Percentiles rank a stretch among this genome's conserved stretches.
Conservation (phyloP, 2,888 invertebrate species). For the Sarcophaga caerulescens region DNA sequence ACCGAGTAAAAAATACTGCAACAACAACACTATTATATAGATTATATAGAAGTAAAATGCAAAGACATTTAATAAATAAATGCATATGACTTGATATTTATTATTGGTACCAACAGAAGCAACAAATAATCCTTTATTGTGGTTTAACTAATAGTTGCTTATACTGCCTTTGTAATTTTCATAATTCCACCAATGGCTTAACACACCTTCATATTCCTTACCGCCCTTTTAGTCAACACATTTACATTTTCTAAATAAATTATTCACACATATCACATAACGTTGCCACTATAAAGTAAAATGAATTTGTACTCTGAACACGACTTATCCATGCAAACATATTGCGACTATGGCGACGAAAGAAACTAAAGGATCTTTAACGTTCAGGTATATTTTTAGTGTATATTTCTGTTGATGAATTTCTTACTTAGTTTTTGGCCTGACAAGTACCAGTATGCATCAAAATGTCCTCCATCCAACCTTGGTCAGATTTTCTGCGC, state of each 20-base stretch:
- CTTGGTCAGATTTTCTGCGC: too few species aligned
- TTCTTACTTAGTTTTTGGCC: too few species aligned
- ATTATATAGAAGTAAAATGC: constrained; percentile 5
- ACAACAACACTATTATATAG: too few species aligned
- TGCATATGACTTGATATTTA: constrained; percentile 30
- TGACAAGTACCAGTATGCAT: too few species aligned
- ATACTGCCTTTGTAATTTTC: neutral
- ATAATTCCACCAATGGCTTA: neutral
- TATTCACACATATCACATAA: constrained; percentile 46
- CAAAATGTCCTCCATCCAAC: too few species aligned
- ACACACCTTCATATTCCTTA: neutral
- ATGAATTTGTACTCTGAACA: constrained; percentile 46
- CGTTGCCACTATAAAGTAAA: neutral
- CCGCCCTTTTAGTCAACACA: constrained; percentile 8
- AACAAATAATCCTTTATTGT: constrained; percentile 25
- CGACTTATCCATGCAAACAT: constrained; percentile 48
- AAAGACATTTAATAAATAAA: constrained; percentile 17
- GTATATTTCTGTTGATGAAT: too few species aligned
- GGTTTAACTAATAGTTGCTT: constrained; percentile 18
- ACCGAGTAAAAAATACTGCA: too few species aligned
- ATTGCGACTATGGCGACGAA: constrained; percentile 6
- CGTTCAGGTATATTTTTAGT: neutral
- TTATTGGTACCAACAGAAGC: neutral
- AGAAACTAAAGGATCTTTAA: neutral
- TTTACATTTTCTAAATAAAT: constrained; percentile 48